A percentile compares a stretch with the other conserved stretches of the same genome.
Conservation (phyloP, 2,113 vertebrate genomes). For the Nothoprocta perdicaria region DNA sequence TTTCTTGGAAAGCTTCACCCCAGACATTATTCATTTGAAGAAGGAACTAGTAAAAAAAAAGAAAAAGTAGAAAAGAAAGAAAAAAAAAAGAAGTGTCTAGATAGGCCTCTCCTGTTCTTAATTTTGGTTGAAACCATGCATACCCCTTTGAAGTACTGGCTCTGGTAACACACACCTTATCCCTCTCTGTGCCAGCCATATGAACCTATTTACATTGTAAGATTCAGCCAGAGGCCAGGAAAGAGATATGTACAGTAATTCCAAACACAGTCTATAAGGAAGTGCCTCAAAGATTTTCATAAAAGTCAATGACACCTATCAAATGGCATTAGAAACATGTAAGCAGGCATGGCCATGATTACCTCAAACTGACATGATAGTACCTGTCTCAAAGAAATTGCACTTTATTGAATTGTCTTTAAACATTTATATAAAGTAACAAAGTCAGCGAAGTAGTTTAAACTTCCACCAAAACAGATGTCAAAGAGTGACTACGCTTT, state of each 20-base stretch:
- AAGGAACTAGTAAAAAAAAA: background rate
- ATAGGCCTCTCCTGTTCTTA: conserved; percentile 74
- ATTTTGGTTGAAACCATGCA: conserved; percentile 73
- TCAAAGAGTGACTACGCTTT: conserved; percentile 71
- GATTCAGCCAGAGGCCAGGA: conserved; percentile 75
- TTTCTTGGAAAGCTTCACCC: conserved; percentile 36
- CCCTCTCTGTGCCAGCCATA: conserved; percentile 65
- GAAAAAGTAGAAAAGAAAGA: background rate
- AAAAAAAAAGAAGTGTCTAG: conserved; percentile 35
- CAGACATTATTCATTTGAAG: conserved; percentile 57
- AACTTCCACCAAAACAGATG: conserved; percentile 74
- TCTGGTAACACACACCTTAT: conserved; percentile 74
- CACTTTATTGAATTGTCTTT: conserved; percentile 66
- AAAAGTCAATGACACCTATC: conserved; percentile 71
- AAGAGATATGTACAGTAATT: conserved; percentile 75
- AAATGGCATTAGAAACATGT: conserved; percentile 77
- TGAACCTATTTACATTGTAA: conserved; percentile 76
- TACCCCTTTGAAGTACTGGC: conserved; percentile 71
- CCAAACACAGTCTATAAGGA: conserved; percentile 73
- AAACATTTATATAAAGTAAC: conserved; percentile 69
- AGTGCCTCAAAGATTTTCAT: conserved; percentile 72
- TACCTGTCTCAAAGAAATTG: conserved; percentile 75
- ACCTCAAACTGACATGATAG: conserved; percentile 73
- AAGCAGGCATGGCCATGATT: conserved; percentile 64
- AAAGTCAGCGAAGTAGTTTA: conserved; percentile 67